Evolutionary conservation across 2,797 vertebrate species (phyloP), one percentile per base, ranked within the genome.

Genomic region (Erithacus rubecula): DNA sequence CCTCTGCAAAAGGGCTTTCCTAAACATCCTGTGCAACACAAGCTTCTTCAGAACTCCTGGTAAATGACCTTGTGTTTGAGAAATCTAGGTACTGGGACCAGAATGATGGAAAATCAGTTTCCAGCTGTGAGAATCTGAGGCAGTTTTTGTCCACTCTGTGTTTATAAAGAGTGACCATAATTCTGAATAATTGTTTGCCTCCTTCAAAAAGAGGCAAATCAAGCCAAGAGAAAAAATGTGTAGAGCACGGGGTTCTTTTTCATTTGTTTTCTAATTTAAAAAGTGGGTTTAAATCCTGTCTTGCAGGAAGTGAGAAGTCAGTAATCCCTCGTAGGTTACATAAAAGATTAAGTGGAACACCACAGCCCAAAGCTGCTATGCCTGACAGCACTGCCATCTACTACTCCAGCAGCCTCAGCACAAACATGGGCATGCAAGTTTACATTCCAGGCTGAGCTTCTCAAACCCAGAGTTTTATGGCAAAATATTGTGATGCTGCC

Each of bases 341-440:
- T 95, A 95, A 96, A 95, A 91, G 90, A 77, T 85, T 96, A 96
- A 92, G 83, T 27, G 70, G 84, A 91, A 71, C 20, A 77, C 2
- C n/a, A 80, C 32, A 58, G 59, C 65, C 63, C 23, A 32, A 68
- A 87, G 64, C 78, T 71, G 89, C 65, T 41, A 23, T 85, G 88
- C 86, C 21, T 90, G 89, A 76, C 86, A 95, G 71, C 65, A 9
- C 26, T 68, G 60, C 13, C 36, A 79, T 49, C 85, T 71, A 68
- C 80, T 37, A 53, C 78, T 51, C 46, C 1, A 59, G 52, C 41
- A 94, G 82, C 83, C 49, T 62, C 56, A 53, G 46, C 1, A 4
- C 46, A 56, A 60, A 37, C 75, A 58, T 1, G 0, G 67, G 21
- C 77, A 76, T 1, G 1, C 9, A 68, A 24, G 23, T 71, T 51